Conservation (phyloP, 2,113 vertebrate species). For the Butastur rufipennis region DNA sequence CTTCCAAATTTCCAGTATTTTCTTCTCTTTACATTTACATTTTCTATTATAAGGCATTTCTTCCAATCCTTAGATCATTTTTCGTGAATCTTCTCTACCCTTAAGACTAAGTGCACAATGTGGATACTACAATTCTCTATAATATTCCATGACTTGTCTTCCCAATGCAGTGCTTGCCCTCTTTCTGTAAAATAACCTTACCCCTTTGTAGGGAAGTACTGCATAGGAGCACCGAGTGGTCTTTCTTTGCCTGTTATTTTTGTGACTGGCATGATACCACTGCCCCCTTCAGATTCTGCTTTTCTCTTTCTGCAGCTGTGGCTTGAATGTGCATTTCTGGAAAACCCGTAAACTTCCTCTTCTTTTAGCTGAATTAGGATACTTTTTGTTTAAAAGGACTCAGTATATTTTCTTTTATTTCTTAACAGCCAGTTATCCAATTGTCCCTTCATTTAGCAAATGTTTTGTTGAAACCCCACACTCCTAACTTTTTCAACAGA, state of each 20-base stretch:
- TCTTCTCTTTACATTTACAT: not conserved
- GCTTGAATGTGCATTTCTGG: not conserved
- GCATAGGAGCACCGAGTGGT: not conserved
- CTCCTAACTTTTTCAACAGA: not conserved
- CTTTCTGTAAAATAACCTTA: not conserved
- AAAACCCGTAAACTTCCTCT: not conserved
- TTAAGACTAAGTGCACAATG: not conserved
- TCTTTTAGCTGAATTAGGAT: not conserved
- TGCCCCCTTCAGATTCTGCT: not conserved
- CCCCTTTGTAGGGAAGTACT: not conserved
- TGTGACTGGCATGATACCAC: not conserved
- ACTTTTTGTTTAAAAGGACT: not conserved
- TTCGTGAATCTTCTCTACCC: not conserved
- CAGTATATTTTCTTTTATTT: not conserved
- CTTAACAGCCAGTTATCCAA: not conserved
- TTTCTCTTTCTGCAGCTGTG: not conserved
- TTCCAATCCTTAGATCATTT: not conserved
- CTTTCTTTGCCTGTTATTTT: not conserved
- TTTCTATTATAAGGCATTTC: not conserved
- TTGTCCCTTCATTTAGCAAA: not conserved
- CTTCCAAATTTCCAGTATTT: not conserved
- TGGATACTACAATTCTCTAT: not conserved
- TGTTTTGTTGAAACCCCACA: not conserved
- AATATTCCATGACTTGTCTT: not conserved
- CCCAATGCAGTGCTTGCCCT: not conserved